Conservation (phyloP, 2,888 invertebrate genomes). For the Agrochola macilenta region DNA sequence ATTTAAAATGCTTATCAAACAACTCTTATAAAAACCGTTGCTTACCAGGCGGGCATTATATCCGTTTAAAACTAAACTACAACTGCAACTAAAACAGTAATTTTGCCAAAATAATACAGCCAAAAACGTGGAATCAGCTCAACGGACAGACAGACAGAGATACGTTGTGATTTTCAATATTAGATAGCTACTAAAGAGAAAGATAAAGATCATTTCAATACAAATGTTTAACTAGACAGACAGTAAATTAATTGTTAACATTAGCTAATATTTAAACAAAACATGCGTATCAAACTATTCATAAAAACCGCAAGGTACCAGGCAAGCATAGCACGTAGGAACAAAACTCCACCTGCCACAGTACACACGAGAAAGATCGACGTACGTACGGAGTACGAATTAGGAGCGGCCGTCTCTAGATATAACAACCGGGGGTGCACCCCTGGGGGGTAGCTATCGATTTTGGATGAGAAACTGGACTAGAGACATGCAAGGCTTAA, state of each 20-base stretch:
- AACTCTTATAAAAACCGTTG: not conserved
- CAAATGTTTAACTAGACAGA: not conserved
- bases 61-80: not conserved
- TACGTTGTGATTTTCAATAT: not conserved
- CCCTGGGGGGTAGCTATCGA: conserved; percentile 85
- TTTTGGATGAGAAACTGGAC: conserved; percentile 90
- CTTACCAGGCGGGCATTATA: not conserved
- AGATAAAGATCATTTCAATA: not conserved
- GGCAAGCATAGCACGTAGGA: conserved; percentile 39
- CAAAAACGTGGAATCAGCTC: not conserved
- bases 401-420: conserved; percentile 84
- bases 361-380: conserved; percentile 71
- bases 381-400: conserved; percentile 81
- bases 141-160: not conserved
- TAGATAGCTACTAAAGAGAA: not conserved
- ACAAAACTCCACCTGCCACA: conserved; percentile 59
- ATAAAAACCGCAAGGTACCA: conserved; percentile 32
- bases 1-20: conserved; percentile 4
- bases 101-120: not conserved
- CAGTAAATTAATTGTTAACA: not conserved
- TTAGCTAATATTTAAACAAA: not conserved
- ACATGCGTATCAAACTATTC: not conserved
- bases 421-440: conserved; percentile 84
- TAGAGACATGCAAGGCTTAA: conserved; percentile 89
- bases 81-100: not conserved